These are phyloP conservation scores for Drosophila fuyamai DNA, from an alignment of 1,140 invertebrate genomes.

Conservation along the genomic window DNA sequence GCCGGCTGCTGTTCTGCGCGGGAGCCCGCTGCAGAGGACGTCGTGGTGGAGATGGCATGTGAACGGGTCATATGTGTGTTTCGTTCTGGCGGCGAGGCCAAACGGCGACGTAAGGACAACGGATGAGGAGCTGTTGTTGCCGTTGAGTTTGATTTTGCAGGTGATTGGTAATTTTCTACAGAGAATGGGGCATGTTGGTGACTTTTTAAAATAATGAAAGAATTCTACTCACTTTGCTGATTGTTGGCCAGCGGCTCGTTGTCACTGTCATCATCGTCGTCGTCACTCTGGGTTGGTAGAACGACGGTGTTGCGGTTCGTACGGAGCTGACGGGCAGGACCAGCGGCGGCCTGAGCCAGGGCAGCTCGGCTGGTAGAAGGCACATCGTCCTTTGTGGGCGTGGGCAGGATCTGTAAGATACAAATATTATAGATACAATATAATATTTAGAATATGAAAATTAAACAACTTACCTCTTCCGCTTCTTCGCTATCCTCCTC, in stretches of 20 bases:
- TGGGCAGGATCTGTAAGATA: conserved; percentile 73
- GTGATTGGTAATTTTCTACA: conserved; percentile 50
- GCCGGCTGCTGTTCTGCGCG: conserved; percentile 22
- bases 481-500: conserved; percentile 74
- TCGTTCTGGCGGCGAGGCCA: conserved; percentile 45
- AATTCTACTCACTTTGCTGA: conserved; percentile 68
- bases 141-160: conserved; percentile 46
- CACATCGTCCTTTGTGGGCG: conserved; percentile 77
- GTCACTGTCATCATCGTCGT: conserved; percentile 77
- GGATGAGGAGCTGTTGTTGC: conserved; percentile 60
- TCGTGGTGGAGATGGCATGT: conserved; percentile 77
- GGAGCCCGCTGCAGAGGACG: conserved; percentile 33
- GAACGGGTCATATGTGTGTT: conserved; percentile 79
- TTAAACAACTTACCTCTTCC: conserved; percentile 59
- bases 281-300: conserved; percentile 46
- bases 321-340: conserved; percentile 64
- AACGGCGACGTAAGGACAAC: conserved; percentile 51
- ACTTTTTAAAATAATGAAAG: no score
- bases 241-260: conserved; percentile 80
- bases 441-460: no score
- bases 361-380: conserved; percentile 76
- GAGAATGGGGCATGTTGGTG: background rate
- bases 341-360: conserved; percentile 19
- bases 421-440: background rate
- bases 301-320: conserved; percentile 80